Base-by-base conservation (phyloP, 2,113 vertebrate species). In the Proterorhinus semilunaris region DNA sequence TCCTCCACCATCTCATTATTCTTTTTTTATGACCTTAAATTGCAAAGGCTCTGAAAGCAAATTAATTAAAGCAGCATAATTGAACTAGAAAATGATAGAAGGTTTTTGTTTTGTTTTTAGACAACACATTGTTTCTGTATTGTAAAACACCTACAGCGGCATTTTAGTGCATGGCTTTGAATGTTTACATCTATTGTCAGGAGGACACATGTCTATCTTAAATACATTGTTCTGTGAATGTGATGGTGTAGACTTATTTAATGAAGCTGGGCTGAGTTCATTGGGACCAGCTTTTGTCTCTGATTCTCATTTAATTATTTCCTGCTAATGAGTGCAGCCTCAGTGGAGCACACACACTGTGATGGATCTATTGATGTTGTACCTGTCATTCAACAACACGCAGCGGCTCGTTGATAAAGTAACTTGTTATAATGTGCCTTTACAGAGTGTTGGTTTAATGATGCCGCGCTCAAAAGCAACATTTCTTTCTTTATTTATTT, bases 11-110 rank as follows among this genome's bases (percentile, higher is more conserved):
- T 65, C 10, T 61, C 2, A 11, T 42, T 49, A 10, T 10, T 13
- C 72, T 79, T 80, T 79, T 42, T 75, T 73, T 75, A 10, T 65
- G 55, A 11, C 65, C 65, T 62, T 74, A 62, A 65, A 72, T 73
- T 15, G 54, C 54, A 44, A 16, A 51, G 13, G 69, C 49, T 71
- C 36, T 74, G 44, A 77, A 85, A 78, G 74, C 50, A 76, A 83
- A 72, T 83, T 79, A 88, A 87, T 90, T 90, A 87, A 84, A 79
- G 51, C 55, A 66, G 17, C 10, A 55, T 55, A 79, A 76, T 70
- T 76, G 44, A 69, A 71, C 68, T 61, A 81, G 84, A 87, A 79
- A 84, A 65, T 58, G 78, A 78, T 69, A 43, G 71, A 78, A 65
- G 64, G 78, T 6, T 16, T 53, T n/a, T 36, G 12, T n/a, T n/a